phyloP scores from a whole-genome alignment of 2,113 vertebrate species.

The Nerophis ophidion region DNA sequence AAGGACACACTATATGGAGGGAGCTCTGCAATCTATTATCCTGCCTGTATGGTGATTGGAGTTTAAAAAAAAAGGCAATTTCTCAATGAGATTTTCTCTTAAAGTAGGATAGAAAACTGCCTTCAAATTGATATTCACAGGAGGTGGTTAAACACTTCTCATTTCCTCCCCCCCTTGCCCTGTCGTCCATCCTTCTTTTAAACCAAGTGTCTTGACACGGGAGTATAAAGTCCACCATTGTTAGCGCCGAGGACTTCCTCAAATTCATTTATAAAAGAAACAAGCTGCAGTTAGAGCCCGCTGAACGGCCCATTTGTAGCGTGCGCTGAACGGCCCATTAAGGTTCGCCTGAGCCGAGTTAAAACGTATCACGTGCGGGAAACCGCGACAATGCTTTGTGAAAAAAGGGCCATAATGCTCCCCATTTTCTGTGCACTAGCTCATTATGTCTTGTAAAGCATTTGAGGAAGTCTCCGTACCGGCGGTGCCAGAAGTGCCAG shows the following conservation, averaged over 20 bases:
- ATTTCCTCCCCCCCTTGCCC: constrained; percentile 10
- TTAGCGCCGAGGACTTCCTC: constrained; percentile 19
- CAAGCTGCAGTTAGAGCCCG: constrained; percentile 22
- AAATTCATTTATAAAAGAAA: constrained; percentile 24
- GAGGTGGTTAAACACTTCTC: not conserved
- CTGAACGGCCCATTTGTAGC: constrained; percentile 15
- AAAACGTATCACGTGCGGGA: constrained; percentile 3
- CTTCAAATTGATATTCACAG: constrained; percentile 15
- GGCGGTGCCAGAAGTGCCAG: constrained; percentile 22
- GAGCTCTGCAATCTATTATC: constrained; percentile 26
- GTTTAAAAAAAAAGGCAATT: constrained; percentile 26
- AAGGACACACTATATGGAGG: not conserved
- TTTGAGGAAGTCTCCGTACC: constrained; percentile 21
- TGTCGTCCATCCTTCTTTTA: constrained; percentile 3
- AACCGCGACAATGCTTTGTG: constrained; percentile 16
- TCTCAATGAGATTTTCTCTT: constrained; percentile 17
- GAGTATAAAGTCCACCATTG: constrained; percentile 16
- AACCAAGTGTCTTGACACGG: constrained; percentile 5
- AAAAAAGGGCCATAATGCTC: constrained; percentile 24
- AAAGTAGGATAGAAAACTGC: not conserved
- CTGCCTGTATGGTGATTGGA: constrained; percentile 20
- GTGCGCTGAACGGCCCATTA: constrained; percentile 26
- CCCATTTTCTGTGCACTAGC: constrained; percentile 15
- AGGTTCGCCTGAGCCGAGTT: constrained; percentile 8
- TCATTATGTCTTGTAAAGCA: constrained; percentile 30